Conservation (phyloP, 2,888 invertebrate species). For the Trilocha varians region DNA sequence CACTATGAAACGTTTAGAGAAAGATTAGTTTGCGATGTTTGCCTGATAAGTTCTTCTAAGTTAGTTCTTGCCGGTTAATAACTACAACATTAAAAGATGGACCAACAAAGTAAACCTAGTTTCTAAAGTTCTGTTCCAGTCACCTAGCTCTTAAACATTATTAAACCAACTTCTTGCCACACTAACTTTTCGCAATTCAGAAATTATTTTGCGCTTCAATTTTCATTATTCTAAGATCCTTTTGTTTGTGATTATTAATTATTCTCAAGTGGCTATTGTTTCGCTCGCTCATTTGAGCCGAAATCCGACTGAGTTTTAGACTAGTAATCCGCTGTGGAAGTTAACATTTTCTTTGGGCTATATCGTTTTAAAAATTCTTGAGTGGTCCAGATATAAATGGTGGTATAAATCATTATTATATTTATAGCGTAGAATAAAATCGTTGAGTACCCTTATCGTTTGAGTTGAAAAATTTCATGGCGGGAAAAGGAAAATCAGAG, state of each 20-base stretch:
- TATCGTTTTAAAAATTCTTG: constrained; percentile 31
- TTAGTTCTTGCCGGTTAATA: neutral
- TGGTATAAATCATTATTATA: constrained; percentile 49
- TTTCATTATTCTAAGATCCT: constrained; percentile 24
- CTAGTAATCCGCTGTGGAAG: neutral
- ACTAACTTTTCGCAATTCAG: neutral
- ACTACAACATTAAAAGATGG: neutral
- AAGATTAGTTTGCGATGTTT: no score
- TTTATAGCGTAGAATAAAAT: constrained; percentile 37
- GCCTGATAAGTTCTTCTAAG: no score
- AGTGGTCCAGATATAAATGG: constrained; percentile 30
- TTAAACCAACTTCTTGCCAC: constrained; percentile 2
- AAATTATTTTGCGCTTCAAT: constrained; percentile 2
- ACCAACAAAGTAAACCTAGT: neutral
- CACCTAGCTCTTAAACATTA: neutral
- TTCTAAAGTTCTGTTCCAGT: neutral
- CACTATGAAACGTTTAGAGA: no score
- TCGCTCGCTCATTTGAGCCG: constrained; percentile 1
- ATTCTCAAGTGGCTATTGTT: constrained; percentile 4
- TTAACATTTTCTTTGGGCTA: constrained; percentile 17
- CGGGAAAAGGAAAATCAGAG: constrained; percentile 49
- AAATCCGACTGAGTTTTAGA: constrained; percentile 1
- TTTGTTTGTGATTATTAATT: constrained; percentile 9
- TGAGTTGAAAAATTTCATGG: constrained; percentile 58
- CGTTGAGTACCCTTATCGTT: constrained; percentile 48